These are phyloP conservation scores for Cryptophagus acutangulus DNA, from an alignment of 2,888 invertebrate genomes.

Conservation along the genomic window DNA sequence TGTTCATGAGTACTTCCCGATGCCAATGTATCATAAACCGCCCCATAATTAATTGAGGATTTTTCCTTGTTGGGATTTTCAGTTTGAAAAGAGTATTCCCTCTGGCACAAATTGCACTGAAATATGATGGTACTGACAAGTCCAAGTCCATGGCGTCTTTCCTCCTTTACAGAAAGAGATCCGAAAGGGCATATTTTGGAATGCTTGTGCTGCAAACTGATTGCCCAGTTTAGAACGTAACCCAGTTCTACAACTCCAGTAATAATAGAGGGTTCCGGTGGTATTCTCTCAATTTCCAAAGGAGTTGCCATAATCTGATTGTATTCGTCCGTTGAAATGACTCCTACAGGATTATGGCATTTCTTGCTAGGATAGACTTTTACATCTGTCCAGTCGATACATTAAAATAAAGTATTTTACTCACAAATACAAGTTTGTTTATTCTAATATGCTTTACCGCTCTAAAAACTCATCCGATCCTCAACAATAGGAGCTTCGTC, in stretches of 20 bases:
- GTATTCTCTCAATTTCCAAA: no score
- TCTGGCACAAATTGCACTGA: constrained; percentile 14
- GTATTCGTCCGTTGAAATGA: no score
- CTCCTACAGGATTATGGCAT: no score
- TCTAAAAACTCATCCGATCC: no score
- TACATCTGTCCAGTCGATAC: no score
- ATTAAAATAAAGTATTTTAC: no score
- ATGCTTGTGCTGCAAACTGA: constrained; percentile 16
- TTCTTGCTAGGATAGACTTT: no score
- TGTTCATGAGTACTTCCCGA: constrained; percentile 19
- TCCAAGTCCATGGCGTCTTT: constrained; percentile 13
- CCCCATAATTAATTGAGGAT: constrained; percentile 16
- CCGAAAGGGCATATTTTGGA: constrained; percentile 18
- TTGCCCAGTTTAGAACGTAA: constrained; percentile 16
- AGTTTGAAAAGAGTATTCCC: constrained; percentile 9
- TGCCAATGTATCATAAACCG: constrained; percentile 22
- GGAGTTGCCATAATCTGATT: no score
- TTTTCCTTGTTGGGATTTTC: constrained; percentile 15
- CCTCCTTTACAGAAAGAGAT: constrained; percentile 12
- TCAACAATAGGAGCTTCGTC: no score
- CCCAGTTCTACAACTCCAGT: constrained; percentile 21
- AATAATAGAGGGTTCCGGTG: no score
- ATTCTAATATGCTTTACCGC: no score
- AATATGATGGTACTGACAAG: constrained; percentile 18
- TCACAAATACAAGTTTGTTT: no score